Conservation (phyloP, 1,140 invertebrate species). For the Anastrepha obliqua region DNA sequence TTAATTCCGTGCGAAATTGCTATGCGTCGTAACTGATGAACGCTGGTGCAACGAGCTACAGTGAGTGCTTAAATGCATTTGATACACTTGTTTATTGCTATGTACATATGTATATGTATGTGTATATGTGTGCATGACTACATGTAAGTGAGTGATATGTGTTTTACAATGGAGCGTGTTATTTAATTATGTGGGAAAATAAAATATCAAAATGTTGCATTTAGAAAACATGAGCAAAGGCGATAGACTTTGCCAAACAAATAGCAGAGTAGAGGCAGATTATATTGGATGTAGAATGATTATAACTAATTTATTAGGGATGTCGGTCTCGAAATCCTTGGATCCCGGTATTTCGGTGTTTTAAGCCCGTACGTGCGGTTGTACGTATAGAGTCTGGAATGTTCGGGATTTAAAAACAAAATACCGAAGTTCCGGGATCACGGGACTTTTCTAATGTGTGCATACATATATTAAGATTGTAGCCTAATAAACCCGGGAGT, state of each 20-base stretch:
- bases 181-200: constrained; percentile 52
- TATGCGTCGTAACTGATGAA: constrained; percentile 10
- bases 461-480: too few relatives aligned
- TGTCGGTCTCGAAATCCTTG: too few relatives aligned
- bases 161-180: constrained; percentile 26
- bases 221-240: constrained; percentile 34
- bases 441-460: too few relatives aligned
- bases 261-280: neutral
- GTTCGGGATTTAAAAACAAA: too few relatives aligned
- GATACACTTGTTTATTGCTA: neutral
- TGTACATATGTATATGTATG: neutral
- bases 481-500: too few relatives aligned
- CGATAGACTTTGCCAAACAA: constrained; percentile 33
- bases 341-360: too few relatives aligned
- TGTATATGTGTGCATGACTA: neutral
- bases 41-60: neutral
- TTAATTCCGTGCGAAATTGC: constrained; percentile 44
- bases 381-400: neutral
- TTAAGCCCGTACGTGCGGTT: neutral
- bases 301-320: neutral
- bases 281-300: neutral
- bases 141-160: neutral
- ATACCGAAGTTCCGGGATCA: too few relatives aligned
- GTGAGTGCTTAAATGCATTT: neutral
- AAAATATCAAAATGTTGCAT: constrained; percentile 34